These are phyloP conservation scores for Drosophila barbarae DNA, from an alignment of 2,888 invertebrate genomes.

Conservation along the genomic window DNA sequence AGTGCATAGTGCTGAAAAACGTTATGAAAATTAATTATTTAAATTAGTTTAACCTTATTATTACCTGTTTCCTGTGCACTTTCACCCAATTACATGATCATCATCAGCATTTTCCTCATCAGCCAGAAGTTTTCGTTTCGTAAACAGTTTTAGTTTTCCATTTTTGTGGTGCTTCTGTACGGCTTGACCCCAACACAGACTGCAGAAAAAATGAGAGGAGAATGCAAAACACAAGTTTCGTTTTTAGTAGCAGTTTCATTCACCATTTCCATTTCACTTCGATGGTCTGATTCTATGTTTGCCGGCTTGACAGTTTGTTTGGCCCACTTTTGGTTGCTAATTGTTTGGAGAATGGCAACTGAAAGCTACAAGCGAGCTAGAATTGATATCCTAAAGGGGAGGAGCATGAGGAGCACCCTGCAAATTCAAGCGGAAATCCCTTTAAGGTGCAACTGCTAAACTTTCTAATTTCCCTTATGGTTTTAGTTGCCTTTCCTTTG, in stretches of 20 bases:
- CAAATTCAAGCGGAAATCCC: slow-evolving; percentile 6
- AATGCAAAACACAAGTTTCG: slow-evolving; percentile 38
- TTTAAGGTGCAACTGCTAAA: slow-evolving; percentile 22
- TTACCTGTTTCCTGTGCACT: slow-evolving; percentile 5
- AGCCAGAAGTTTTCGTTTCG: slow-evolving; percentile 8
- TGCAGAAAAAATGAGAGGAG: slow-evolving; percentile 7
- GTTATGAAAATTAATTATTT: not conserved
- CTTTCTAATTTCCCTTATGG: slow-evolving; percentile 26
- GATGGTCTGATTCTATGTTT: slow-evolving; percentile 33
- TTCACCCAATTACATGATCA: slow-evolving; percentile 20
- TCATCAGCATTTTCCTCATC: slow-evolving; percentile 22
- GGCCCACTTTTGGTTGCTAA: slow-evolving; percentile 35
- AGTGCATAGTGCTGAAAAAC: not conserved
- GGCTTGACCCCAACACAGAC: slow-evolving; percentile 18
- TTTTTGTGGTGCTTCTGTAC: slow-evolving; percentile 8
- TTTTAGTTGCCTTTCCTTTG: not conserved
- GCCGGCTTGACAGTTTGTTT: slow-evolving; percentile 33
- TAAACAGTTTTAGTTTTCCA: slow-evolving; percentile 5
- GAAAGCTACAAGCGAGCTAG: slow-evolving; percentile 12
- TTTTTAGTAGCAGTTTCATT: slow-evolving; percentile 34
- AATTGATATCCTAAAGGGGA: slow-evolving; percentile 12
- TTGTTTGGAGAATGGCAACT: slow-evolving; percentile 27
- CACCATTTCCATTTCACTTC: slow-evolving; percentile 34
- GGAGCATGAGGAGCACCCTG: not conserved
- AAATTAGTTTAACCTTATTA: not conserved